Percentiles rank a stretch among this genome's conserved stretches.
Evolutionary conservation across 1,140 invertebrate genomes (phyloP).

Genomic region (Glossosoma conforme): DNA sequence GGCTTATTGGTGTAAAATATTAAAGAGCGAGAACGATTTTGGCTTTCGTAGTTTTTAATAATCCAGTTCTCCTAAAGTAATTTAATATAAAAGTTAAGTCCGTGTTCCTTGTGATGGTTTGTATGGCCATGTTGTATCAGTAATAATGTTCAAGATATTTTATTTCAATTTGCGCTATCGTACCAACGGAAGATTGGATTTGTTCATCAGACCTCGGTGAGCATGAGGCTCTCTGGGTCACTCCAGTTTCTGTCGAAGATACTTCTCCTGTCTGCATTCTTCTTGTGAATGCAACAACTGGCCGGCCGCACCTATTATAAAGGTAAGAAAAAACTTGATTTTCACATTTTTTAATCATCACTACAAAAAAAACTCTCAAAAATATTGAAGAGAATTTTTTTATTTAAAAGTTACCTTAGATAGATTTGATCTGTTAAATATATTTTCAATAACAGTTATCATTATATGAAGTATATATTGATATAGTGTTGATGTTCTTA

Average conservation of each 20-base stretch:
- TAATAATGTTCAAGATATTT: no score
- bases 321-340: constrained; percentile 22
- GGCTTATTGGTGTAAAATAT: constrained; percentile 29
- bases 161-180: no score
- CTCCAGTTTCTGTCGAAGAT: background rate
- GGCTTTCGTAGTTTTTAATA: constrained; percentile 24
- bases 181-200: constrained; percentile 2
- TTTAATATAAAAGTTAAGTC: constrained; percentile 20
- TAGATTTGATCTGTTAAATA: no score
- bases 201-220: background rate
- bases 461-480: no score
- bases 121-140: constrained; percentile 16
- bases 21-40: constrained; percentile 20
- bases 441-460: no score
- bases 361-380: no score
- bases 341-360: constrained; percentile 2
- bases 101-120: constrained; percentile 28
- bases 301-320: constrained; percentile 22
- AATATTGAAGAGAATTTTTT: no score
- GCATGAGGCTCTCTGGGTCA: background rate
- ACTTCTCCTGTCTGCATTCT: background rate
- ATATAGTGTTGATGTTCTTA: no score
- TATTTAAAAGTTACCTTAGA: no score
- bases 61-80: constrained; percentile 10
- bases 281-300: background rate